A percentile compares a stretch with the other conserved stretches of the same genome.
phyloP scores from a whole-genome alignment of 37 sponge, comb jelly and placozoan species.

The Eunapius fragilis region DNA sequence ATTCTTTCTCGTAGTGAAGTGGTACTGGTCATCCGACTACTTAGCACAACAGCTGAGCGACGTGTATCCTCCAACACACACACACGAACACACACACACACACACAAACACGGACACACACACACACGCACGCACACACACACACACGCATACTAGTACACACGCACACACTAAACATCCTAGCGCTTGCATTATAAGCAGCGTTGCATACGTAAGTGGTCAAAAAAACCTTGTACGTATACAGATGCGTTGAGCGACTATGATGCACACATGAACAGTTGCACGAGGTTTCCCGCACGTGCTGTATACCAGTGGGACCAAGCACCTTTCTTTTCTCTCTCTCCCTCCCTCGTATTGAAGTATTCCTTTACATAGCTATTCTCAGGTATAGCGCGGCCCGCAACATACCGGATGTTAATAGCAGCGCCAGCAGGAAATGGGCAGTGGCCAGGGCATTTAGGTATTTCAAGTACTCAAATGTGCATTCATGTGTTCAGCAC shows the following conservation, averaged over 20 bases:
- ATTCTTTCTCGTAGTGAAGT: conserved; percentile 33
- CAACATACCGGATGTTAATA: not conserved
- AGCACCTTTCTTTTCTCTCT: not conserved
- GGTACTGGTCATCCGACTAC: conserved; percentile 30
- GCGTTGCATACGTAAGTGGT: too few relatives aligned
- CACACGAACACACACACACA: too few relatives aligned
- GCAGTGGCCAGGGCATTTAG: conserved; percentile 40
- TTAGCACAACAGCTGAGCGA: conserved; percentile 15
- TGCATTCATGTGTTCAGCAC: too few relatives aligned
- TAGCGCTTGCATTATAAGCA: not conserved
- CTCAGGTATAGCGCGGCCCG: conserved; percentile 8
- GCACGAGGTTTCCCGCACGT: not conserved
- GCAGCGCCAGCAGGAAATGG: conserved; percentile 27
- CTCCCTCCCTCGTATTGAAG: not conserved
- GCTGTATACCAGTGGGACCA: not conserved
- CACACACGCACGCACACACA: too few relatives aligned
- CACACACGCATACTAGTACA: too few relatives aligned
- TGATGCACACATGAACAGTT: not conserved
- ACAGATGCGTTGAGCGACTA: not conserved
- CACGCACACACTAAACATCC: too few relatives aligned
- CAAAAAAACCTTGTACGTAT: too few relatives aligned
- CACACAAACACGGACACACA: too few relatives aligned
- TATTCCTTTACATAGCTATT: not conserved
- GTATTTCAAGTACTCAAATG: too few relatives aligned
- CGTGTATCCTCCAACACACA: conserved; percentile 59